These are phyloP conservation scores for Heliconius cydno DNA, from an alignment of 2,888 invertebrate genomes.

Conservation along the genomic window DNA sequence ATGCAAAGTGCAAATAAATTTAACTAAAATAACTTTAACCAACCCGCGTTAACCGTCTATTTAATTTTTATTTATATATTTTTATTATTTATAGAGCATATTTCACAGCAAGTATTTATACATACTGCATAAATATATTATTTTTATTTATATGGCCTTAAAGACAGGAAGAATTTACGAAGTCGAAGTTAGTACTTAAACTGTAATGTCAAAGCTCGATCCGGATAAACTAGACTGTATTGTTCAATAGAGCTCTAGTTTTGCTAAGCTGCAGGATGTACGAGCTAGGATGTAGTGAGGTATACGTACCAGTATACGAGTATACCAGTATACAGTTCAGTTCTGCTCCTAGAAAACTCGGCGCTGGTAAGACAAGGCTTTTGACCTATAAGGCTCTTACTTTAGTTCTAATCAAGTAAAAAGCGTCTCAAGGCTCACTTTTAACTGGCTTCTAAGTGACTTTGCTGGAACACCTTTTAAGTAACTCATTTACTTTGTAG, in stretches of 20 bases:
- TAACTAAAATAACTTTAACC: too few relatives aligned
- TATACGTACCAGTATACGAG: background rate
- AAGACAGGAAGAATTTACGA: background rate
- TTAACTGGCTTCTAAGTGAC: constrained; percentile 33
- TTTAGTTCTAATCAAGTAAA: constrained; percentile 40
- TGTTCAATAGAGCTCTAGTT: constrained; percentile 12
- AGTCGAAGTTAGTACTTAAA: constrained; percentile 9
- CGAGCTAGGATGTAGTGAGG: background rate
- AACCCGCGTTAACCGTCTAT: too few relatives aligned
- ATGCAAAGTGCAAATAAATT: too few relatives aligned
- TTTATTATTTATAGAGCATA: too few relatives aligned
- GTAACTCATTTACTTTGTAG: constrained; percentile 6
- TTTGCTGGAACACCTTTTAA: constrained; percentile 30
- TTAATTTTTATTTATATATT: too few relatives aligned
- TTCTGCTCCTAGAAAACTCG: constrained; percentile 9
- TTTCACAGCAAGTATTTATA: too few relatives aligned
- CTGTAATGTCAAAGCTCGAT: constrained; percentile 11
- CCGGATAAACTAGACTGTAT: constrained; percentile 16
- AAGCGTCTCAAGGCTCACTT: constrained; percentile 36
- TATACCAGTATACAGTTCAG: background rate
- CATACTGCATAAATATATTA: too few relatives aligned
- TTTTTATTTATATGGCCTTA: background rate
- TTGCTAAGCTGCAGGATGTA: constrained; percentile 14
- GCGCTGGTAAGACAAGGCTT: constrained; percentile 27
- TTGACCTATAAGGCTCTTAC: constrained; percentile 36